Percentiles rank a stretch among this genome's conserved stretches.
Evolutionary conservation across 2,113 vertebrate species (phyloP).

Genomic region (Sinosuthora webbiana): DNA sequence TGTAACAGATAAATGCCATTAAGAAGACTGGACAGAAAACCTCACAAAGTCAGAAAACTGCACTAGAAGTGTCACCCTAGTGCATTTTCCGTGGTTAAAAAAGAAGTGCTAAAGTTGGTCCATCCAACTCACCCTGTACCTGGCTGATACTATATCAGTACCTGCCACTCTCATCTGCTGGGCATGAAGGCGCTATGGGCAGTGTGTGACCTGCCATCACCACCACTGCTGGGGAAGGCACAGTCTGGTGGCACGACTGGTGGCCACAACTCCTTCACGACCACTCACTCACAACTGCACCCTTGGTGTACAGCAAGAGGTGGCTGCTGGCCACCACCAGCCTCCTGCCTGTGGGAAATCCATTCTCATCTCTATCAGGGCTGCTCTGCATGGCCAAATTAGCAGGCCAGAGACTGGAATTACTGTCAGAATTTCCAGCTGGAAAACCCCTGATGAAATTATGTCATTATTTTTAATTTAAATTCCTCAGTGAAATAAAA

Average conservation of each 20-base stretch:
- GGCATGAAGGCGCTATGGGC: fast-evolving
- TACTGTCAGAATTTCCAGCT: not conserved
- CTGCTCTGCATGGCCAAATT: not conserved
- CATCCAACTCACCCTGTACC: not conserved
- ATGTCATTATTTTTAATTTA: not conserved
- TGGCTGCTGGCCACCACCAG: not conserved
- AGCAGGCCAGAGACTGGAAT: not conserved
- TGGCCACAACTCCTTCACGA: fast-evolving
- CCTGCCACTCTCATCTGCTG: not conserved
- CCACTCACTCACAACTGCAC: not conserved
- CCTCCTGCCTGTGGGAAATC: not conserved
- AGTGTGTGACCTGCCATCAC: not conserved
- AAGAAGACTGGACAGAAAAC: not conserved
- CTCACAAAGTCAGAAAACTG: not conserved
- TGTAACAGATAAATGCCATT: not conserved
- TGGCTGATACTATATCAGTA: fast-evolving
- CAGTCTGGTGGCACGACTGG: not conserved
- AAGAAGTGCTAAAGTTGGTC: not conserved
- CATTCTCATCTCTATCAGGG: not conserved
- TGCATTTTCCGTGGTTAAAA: not conserved
- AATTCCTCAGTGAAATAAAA: not conserved
- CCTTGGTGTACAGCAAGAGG: not conserved
- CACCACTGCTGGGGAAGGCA: not conserved
- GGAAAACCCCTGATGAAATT: not conserved
- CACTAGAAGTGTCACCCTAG: not conserved